Base-by-base conservation (phyloP, 2,888 invertebrate species). In the Pseudeuparius sepicola region DNA sequence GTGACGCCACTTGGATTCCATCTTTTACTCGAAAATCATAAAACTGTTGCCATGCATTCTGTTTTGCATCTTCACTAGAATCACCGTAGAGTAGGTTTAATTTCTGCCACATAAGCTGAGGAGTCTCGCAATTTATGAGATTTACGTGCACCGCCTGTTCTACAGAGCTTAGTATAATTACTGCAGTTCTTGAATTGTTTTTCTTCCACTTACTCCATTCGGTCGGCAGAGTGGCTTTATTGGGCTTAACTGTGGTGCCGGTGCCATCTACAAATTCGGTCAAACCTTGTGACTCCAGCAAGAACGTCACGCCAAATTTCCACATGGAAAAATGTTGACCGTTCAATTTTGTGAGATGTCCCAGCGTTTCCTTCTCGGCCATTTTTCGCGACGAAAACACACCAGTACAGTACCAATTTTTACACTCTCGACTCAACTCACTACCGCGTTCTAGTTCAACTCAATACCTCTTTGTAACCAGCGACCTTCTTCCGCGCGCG, bases 31-130 rank as follows among this genome's bases (percentile, higher is more conserved):
- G 16, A 35, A 28, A 33, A 6, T 40, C 28, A 31, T 39, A 39
- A 17, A 39, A 44, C 16, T 24, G 24, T 34, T 37, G 38, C 34
- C 34, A 57, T 2, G 56, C 11, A 23, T 44, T 13, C 17, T 51
- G 49, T 13, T 46, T 44, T 4, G 46, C 47, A 0, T 47, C 34
- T 16, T 50, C 50, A n/a, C n/a, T n/a, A n/a, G n/a, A n/a, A n/a
- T n/a, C n/a, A n/a, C n/a, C n/a, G n/a, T n/a, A n/a, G n/a, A n/a
- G n/a, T n/a, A n/a, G n/a, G n/a, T n/a, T n/a, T n/a, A n/a, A n/a
- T n/a, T n/a, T n/a, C n/a, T n/a, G n/a, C n/a, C n/a, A n/a, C n/a
- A n/a, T n/a, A n/a, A n/a, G n/a, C n/a, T n/a, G n/a, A n/a, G n/a
- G n/a, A n/a, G n/a, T n/a, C n/a, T n/a, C n/a, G n/a, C n/a, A n/a